These are phyloP conservation scores for Anser brachyrhynchus DNA, from an alignment of 2,113 vertebrate species.

Conservation along the genomic window DNA sequence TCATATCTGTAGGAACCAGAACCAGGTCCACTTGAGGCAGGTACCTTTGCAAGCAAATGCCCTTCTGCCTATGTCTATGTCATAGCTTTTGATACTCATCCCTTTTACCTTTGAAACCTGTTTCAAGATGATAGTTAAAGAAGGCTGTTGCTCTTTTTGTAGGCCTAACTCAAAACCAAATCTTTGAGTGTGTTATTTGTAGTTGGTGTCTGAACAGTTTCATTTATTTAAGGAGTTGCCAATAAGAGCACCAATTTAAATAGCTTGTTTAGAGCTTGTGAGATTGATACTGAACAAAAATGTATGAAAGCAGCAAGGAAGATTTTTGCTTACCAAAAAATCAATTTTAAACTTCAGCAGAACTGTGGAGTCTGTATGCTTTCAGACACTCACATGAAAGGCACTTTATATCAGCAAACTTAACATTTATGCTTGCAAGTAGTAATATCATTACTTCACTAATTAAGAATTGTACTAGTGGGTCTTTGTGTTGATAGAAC, in stretches of 20 bases:
- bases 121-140: neutral
- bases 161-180: neutral
- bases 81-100: neutral
- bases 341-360: neutral
- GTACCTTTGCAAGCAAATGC: neutral
- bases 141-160: neutral
- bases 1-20: neutral
- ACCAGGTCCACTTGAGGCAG: neutral
- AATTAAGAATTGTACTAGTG: neutral
- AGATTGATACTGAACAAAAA: neutral
- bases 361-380: neutral
- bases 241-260: neutral
- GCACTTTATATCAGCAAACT: neutral
- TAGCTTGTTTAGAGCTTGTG: neutral
- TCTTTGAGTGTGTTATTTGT: neutral
- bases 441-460: neutral
- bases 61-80: neutral
- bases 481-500: neutral
- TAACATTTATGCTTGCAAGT: neutral
- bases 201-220: neutral
- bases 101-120: neutral
- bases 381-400: neutral
- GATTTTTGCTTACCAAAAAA: neutral
- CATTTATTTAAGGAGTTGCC: neutral
- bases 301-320: neutral